Evolutionary conservation across 1,140 invertebrate species (phyloP).

Genomic region (Tetramorium alpestre): DNA sequence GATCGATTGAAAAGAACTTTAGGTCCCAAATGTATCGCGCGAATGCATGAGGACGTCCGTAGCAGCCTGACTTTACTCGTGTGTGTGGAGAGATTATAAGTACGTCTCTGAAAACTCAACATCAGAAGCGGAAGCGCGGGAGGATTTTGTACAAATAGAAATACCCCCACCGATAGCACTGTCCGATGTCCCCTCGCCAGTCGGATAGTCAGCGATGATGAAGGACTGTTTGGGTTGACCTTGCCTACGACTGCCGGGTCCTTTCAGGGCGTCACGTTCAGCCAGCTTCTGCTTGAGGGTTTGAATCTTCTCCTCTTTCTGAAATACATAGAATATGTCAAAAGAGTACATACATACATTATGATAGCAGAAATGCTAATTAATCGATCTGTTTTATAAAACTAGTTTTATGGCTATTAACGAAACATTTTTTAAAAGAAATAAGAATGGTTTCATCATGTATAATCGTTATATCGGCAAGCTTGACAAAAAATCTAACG

Average conservation of each 20-base stretch:
- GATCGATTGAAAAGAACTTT: conserved; percentile 50
- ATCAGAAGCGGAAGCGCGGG: conserved; percentile 92
- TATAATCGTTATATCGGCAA: too few relatives aligned
- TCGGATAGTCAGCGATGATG: conserved; percentile 90
- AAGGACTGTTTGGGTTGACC: conserved; percentile 84
- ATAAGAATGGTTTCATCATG: not conserved
- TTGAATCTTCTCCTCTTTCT: conserved; percentile 96
- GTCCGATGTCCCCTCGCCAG: conserved; percentile 91
- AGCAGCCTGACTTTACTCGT: conserved; percentile 34
- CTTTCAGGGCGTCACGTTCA: conserved; percentile 89
- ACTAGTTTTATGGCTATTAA: not conserved
- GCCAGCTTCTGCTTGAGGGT: conserved; percentile 91
- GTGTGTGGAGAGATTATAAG: conserved; percentile 86
- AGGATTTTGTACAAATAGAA: conserved; percentile 91
- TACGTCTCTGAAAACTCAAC: conserved; percentile 96
- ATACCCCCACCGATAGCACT: conserved; percentile 90
- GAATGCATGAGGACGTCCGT: conserved; percentile 62
- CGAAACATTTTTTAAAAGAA: not conserved
- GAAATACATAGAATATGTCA: conserved; percentile 69
- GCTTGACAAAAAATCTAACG: not conserved
- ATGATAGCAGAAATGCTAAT: not conserved
- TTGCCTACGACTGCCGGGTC: conserved; percentile 76
- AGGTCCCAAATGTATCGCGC: conserved; percentile 75
- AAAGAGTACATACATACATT: not conserved
- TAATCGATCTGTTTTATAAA: not conserved